A percentile compares a stretch with the other conserved stretches of the same genome.
Evolutionary conservation across 2,113 vertebrate species (phyloP).

Genomic region (Natator depressus): DNA sequence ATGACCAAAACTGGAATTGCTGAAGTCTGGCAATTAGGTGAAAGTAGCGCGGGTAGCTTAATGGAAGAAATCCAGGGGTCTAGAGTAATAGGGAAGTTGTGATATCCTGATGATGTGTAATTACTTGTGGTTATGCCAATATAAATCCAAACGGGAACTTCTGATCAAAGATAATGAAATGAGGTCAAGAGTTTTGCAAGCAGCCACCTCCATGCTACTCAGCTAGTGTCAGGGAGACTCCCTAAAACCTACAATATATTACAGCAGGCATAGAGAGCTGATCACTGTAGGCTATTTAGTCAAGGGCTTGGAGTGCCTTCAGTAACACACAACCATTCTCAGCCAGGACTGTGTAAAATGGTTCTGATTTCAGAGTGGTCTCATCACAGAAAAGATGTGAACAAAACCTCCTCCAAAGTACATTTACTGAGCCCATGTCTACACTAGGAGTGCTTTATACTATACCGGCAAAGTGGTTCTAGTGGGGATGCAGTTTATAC

Average conservation of each 20-base stretch:
- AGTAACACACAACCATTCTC: neutral
- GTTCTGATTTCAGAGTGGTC: neutral
- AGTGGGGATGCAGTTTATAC: neutral
- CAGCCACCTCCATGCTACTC: neutral
- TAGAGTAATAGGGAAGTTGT: neutral
- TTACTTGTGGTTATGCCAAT: neutral
- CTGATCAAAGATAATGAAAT: rapidly evolving
- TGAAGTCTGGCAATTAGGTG: neutral
- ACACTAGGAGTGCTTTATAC: neutral
- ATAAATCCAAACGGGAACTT: neutral
- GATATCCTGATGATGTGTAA: neutral
- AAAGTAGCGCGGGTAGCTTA: neutral
- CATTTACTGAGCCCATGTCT: neutral
- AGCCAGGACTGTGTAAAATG: neutral
- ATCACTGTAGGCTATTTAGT: neutral
- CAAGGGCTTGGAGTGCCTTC: neutral
- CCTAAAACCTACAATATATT: neutral
- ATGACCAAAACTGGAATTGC: neutral
- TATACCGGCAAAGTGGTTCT: neutral
- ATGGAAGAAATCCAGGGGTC: neutral
- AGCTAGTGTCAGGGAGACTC: neutral
- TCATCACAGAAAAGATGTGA: neutral
- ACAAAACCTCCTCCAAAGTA: neutral
- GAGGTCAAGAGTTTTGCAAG: neutral
- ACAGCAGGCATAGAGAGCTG: conserved; percentile 3